These are phyloP conservation scores for Pseudachorutes palmiensis DNA, from an alignment of 1,140 invertebrate genomes.

Conservation along the genomic window DNA sequence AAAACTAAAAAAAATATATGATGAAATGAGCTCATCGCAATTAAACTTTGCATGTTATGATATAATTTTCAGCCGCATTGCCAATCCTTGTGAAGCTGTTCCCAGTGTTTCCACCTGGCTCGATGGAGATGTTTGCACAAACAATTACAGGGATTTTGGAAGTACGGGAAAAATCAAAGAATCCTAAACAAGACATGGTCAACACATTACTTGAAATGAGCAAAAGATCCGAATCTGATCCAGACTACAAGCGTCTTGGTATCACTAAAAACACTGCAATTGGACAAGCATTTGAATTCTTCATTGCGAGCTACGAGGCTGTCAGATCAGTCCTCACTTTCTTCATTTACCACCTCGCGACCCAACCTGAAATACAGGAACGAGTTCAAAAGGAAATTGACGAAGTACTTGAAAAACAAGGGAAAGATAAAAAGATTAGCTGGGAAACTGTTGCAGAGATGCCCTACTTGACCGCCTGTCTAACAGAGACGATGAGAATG, in stretches of 20 bases:
- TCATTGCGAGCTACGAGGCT: constrained; percentile 57
- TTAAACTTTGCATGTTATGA: background rate
- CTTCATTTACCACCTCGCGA: constrained; percentile 50
- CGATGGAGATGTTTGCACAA: background rate
- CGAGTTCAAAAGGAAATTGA: constrained; percentile 49
- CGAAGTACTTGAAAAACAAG: constrained; percentile 38
- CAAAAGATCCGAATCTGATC: background rate
- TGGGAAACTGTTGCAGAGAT: constrained; percentile 41
- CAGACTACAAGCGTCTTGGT: constrained; percentile 2
- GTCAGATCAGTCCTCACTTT: constrained; percentile 48
- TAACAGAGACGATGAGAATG: constrained; percentile 13
- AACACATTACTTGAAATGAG: background rate
- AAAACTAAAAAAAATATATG: background rate
- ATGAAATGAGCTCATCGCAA: background rate
- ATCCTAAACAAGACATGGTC: constrained; percentile 1
- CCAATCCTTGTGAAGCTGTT: background rate
- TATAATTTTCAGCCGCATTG: background rate
- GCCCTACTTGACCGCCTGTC: constrained; percentile 17
- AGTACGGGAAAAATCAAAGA: background rate
- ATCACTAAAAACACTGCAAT: constrained; percentile 46
- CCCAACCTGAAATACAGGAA: constrained; percentile 50
- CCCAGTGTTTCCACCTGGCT: background rate
- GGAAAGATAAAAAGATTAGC: constrained; percentile 35
- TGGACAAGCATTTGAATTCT: constrained; percentile 49
- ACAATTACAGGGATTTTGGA: background rate